Conservation (phyloP, 1,140 invertebrate species). For the Forficula auricularia region DNA sequence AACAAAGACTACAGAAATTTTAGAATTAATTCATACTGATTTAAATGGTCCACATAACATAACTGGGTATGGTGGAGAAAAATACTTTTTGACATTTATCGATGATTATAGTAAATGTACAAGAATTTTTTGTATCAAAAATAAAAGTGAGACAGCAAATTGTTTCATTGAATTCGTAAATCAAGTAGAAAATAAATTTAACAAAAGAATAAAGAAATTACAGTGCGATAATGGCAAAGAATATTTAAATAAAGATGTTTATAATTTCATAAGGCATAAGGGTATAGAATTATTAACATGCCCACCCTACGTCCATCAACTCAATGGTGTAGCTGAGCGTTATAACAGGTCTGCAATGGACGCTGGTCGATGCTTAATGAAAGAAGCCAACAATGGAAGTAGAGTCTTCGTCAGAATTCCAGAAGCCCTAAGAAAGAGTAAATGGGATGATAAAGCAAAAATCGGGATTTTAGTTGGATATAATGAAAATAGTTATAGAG, state of each 20-base stretch:
- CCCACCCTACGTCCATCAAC: too few relatives aligned
- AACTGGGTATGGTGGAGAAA: slow-evolving; percentile 10
- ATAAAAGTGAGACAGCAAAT: slow-evolving; percentile 18
- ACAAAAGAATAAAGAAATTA: slow-evolving; percentile 20
- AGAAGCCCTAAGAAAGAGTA: slow-evolving; percentile 8
- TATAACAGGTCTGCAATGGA: too few relatives aligned
- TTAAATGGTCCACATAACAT: slow-evolving; percentile 22
- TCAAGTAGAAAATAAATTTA: slow-evolving; percentile 13
- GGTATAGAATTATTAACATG: slow-evolving; percentile 12
- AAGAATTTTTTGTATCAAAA: slow-evolving; percentile 21
- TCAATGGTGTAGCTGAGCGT: too few relatives aligned
- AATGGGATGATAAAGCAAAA: slow-evolving; percentile 15
- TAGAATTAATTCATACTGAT: slow-evolving; percentile 22
- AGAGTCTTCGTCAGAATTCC: slow-evolving; percentile 12
- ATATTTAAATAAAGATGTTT: slow-evolving; percentile 20
- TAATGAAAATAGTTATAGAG: slow-evolving; percentile 11
- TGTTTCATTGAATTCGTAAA: slow-evolving; percentile 15
- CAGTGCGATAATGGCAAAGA: slow-evolving; percentile 25
- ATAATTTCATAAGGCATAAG: slow-evolving; percentile 14
- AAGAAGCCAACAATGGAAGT: slow-evolving; percentile 14
- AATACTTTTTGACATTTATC: slow-evolving; percentile 12
- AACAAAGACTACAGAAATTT: too few relatives aligned
- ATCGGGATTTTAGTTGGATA: slow-evolving; percentile 15
- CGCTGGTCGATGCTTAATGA: slow-evolving; percentile 9
- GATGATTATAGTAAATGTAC: slow-evolving; percentile 24